Conservation (phyloP, 1,140 invertebrate species). For the Bombus ignitus region DNA sequence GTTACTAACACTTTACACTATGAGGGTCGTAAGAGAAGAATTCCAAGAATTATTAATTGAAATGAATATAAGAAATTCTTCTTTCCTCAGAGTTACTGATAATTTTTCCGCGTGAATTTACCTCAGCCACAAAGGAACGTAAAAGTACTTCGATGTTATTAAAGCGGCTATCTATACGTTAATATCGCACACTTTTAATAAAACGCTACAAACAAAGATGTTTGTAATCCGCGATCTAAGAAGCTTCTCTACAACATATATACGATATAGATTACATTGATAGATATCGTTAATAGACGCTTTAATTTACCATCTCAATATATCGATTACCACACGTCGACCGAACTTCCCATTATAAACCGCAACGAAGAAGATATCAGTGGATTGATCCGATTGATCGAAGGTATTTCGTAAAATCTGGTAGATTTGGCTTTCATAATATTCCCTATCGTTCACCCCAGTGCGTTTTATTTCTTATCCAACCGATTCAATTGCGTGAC, state of each 20-base stretch:
- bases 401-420: conserved; percentile 33
- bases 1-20: background rate
- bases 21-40: too few species aligned
- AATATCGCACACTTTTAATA: background rate
- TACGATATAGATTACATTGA: too few species aligned
- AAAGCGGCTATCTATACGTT: background rate
- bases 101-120: background rate
- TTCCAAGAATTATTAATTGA: background rate
- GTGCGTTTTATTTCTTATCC: conserved; percentile 40
- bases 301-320: background rate
- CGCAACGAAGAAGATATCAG: background rate
- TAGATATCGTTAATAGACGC: too few species aligned
- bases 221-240: too few species aligned
- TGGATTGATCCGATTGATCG: background rate
- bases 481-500: conserved; percentile 42
- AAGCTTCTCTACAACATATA: too few species aligned
- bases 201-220: too few species aligned
- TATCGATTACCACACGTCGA: too few species aligned
- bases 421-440: conserved; percentile 33
- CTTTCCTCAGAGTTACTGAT: background rate
- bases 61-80: background rate
- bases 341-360: background rate
- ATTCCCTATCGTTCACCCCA: background rate
- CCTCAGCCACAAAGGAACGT: background rate
- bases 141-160: too few species aligned